These are phyloP conservation scores for Notarius quadriscutis DNA, from an alignment of 2,113 vertebrate genomes.

Conservation along the genomic window DNA sequence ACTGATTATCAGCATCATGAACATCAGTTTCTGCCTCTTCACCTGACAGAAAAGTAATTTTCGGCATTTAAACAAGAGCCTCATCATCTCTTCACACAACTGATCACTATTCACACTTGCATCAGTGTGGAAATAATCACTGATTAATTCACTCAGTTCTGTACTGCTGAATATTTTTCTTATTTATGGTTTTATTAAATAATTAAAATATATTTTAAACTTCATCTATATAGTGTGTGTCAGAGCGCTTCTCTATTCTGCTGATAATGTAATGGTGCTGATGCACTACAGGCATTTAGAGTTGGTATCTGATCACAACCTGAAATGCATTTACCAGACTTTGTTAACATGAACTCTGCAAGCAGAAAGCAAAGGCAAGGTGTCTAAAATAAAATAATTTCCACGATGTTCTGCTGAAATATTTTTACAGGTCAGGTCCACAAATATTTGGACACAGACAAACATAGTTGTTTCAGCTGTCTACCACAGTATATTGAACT, in stretches of 20 bases:
- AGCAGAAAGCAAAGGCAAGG: neutral
- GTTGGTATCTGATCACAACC: neutral
- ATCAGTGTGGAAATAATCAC: neutral
- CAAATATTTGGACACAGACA: neutral
- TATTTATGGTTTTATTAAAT: neutral
- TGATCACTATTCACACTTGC: neutral
- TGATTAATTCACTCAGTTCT: neutral
- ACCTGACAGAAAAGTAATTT: neutral
- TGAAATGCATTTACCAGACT: neutral
- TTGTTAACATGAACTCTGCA: neutral
- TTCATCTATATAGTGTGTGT: neutral
- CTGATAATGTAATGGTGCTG: no score
- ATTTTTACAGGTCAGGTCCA: neutral
- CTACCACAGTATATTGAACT: neutral
- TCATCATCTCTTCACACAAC: neutral
- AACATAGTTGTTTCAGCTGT: no score
- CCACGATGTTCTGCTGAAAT: neutral
- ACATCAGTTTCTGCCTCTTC: neutral
- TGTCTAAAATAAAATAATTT: neutral
- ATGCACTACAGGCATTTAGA: neutral
- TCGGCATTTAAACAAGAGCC: neutral
- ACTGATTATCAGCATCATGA: neutral
- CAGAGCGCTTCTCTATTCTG: neutral
- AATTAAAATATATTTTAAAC: neutral
- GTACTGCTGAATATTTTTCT: no score